These are phyloP conservation scores for Hybognathus amarus DNA, from an alignment of 2,797 vertebrate species.

Conservation along the genomic window DNA sequence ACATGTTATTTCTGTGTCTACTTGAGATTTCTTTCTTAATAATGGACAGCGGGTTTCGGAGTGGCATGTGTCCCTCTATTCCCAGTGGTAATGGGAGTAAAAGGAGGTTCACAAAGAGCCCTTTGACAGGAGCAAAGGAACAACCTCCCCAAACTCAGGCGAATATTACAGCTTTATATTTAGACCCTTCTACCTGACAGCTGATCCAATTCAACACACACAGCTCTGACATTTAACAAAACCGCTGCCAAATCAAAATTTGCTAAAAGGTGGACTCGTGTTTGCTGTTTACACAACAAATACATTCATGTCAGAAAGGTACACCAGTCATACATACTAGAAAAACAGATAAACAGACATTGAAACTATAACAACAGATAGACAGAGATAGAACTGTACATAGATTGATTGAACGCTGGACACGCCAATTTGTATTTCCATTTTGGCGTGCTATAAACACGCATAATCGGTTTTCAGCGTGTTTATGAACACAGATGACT, in stretches of 20 bases:
- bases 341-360: not conserved
- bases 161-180: conserved; percentile 56
- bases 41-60: conserved; percentile 44
- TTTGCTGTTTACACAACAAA: conserved; percentile 21
- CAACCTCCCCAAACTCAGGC: not conserved
- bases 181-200: conserved; percentile 52
- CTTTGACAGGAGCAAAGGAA: conserved; percentile 12
- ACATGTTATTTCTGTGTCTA: conserved; percentile 30
- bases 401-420: not conserved
- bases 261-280: not conserved
- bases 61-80: conserved; percentile 41
- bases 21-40: conserved; percentile 49
- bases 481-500: too few relatives aligned
- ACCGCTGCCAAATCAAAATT: conserved; percentile 38
- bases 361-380: not conserved
- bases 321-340: not conserved
- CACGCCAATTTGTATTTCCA: too few relatives aligned
- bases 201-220: conserved; percentile 28
- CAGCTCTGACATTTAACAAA: conserved; percentile 58
- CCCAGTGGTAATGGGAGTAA: conserved; percentile 31
- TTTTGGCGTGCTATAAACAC: too few relatives aligned
- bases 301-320: not conserved
- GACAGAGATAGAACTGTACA: not conserved
- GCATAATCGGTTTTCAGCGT: too few relatives aligned
- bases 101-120: conserved; percentile 39